Conservation (phyloP, 2,113 vertebrate species). For the Rutilus rutilus region DNA sequence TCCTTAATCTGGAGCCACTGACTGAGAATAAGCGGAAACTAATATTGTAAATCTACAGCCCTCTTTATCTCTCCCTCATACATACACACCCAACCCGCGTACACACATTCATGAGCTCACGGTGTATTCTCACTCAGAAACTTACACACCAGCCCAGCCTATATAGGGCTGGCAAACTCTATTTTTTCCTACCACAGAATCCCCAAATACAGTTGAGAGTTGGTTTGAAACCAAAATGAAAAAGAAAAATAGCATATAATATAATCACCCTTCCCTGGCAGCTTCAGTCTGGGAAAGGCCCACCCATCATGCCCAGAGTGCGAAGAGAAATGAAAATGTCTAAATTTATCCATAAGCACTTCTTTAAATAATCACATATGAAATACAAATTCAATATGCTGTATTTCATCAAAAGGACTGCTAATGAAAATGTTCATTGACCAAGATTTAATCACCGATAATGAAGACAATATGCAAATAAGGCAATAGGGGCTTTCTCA, state of each 20-base stretch:
- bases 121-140: conserved; percentile 26
- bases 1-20: conserved; percentile 15
- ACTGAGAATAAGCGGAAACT: conserved; percentile 42
- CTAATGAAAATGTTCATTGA: background rate
- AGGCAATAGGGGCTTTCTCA: too few relatives aligned
- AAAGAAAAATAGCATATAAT: conserved; percentile 34
- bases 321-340: conserved; percentile 41
- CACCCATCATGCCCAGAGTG: conserved; percentile 38
- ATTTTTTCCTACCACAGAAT: conserved; percentile 28
- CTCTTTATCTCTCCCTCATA: conserved; percentile 5
- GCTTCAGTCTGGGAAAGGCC: conserved; percentile 40
- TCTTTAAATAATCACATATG: conserved; percentile 14
- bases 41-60: conserved; percentile 29
- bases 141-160: conserved; percentile 3
- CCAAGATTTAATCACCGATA: background rate
- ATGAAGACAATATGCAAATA: background rate
- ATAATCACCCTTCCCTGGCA: conserved; percentile 31
- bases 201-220: conserved; percentile 33
- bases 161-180: background rate
- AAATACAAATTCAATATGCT: conserved; percentile 7
- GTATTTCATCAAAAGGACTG: background rate
- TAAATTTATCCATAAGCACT: conserved; percentile 40
- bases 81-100: background rate
- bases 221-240: conserved; percentile 25
- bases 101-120: background rate